Conservation (phyloP, 2,888 invertebrate species). For the Chrysolina americana region DNA sequence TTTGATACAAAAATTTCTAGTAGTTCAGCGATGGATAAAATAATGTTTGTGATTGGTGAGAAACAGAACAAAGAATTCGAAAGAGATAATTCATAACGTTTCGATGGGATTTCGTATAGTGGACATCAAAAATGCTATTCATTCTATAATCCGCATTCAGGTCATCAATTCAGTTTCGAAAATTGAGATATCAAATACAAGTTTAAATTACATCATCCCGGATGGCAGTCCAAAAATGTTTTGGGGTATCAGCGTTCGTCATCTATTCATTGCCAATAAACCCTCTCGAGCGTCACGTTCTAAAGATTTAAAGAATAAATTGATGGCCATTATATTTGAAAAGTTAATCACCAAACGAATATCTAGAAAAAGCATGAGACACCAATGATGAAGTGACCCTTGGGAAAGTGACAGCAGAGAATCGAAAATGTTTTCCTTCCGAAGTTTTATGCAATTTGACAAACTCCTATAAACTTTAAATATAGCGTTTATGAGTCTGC, state of each 20-base stretch:
- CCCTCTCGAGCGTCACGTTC: constrained; percentile 25
- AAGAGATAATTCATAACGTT: too few species aligned
- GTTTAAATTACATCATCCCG: constrained; percentile 13
- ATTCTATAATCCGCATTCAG: not conserved
- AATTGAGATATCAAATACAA: constrained; percentile 7
- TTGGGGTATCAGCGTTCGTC: constrained; percentile 12
- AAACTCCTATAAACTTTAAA: constrained; percentile 56
- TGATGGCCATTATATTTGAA: constrained; percentile 35
- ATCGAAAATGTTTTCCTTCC: constrained; percentile 54
- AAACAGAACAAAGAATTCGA: too few species aligned
- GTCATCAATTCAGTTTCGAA: not conserved
- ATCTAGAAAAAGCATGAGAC: constrained; percentile 47
- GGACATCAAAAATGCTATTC: not conserved
- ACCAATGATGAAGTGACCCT: constrained; percentile 54
- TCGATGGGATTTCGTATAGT: not conserved
- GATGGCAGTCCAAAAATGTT: constrained; percentile 13
- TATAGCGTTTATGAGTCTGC: constrained; percentile 55
- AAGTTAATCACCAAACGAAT: constrained; percentile 47
- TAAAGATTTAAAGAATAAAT: constrained; percentile 31
- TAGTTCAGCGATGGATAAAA: too few species aligned
- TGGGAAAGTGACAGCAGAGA: constrained; percentile 51
- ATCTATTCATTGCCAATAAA: constrained; percentile 26
- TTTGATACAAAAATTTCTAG: too few species aligned
- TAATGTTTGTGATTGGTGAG: too few species aligned
- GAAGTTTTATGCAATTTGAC: constrained; percentile 56